These are phyloP conservation scores for Eriocheir sinensis DNA, from an alignment of 1,140 invertebrate species.

Conservation along the genomic window DNA sequence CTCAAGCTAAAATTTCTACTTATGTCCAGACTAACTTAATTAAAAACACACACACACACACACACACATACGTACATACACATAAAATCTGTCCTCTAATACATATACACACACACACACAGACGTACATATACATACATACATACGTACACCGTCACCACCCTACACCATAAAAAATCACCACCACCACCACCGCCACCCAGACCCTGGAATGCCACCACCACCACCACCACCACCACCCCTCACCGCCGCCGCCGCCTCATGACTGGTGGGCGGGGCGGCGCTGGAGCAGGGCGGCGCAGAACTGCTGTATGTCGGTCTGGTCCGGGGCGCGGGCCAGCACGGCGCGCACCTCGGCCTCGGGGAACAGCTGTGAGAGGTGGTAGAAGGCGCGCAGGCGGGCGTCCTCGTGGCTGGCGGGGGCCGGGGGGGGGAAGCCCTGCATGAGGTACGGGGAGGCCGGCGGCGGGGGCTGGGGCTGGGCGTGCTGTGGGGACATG, in stretches of 20 bases:
- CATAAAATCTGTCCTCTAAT: too few relatives aligned
- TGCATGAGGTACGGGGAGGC: constrained; percentile 70
- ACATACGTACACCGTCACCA: background rate
- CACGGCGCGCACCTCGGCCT: constrained; percentile 91
- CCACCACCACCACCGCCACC: too few relatives aligned
- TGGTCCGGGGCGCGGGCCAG: constrained; percentile 93
- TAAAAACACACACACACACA: background rate
- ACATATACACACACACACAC: too few relatives aligned
- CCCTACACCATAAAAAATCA: too few relatives aligned
- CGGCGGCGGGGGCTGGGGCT: constrained; percentile 48
- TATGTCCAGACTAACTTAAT: too few relatives aligned
- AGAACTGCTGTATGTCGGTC: constrained; percentile 93
- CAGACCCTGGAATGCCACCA: too few relatives aligned
- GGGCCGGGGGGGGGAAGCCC: constrained; percentile 75
- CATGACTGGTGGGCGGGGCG: constrained; percentile 38
- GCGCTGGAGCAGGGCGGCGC: constrained; percentile 88
- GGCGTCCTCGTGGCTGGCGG: constrained; percentile 85
- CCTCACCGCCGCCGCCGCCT: background rate
- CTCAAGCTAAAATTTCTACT: too few relatives aligned
- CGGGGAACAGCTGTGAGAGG: constrained; percentile 92
- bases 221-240: too few relatives aligned
- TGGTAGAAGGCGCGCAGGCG: constrained; percentile 91
- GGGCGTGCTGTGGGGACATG: constrained; percentile 74
- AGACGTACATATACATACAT: too few relatives aligned
- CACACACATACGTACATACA: background rate